phyloP scores from a whole-genome alignment of 2,113 vertebrate genomes.

The Centropristis striata region DNA sequence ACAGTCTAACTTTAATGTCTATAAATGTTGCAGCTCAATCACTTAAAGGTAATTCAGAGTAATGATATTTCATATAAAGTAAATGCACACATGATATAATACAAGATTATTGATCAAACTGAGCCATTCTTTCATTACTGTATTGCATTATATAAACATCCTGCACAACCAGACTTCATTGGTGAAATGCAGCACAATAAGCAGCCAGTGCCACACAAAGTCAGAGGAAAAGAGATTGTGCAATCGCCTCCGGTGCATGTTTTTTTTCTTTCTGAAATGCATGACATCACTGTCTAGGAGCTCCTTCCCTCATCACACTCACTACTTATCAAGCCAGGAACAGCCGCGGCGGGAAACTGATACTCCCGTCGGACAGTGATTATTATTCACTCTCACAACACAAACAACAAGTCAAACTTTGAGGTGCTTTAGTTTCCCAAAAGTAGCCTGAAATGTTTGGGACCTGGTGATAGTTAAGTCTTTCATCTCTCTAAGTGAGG shows the following conservation, averaged over 20 bases:
- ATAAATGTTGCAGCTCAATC: background rate
- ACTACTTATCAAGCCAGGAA: slow-evolving; percentile 54
- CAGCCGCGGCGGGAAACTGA: slow-evolving; percentile 47
- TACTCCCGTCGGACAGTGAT: slow-evolving; percentile 17
- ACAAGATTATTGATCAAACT: background rate
- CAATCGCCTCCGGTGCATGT: slow-evolving; percentile 43
- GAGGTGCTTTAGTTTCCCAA: background rate
- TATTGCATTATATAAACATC: background rate
- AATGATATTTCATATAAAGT: background rate
- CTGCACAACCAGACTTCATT: background rate
- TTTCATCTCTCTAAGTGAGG: slow-evolving; percentile 49
- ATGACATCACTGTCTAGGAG: slow-evolving; percentile 78
- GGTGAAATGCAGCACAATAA: background rate
- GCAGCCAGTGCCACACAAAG: slow-evolving; percentile 4
- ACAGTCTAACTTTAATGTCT: background rate
- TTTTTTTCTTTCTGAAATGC: slow-evolving; percentile 42
- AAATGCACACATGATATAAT: background rate
- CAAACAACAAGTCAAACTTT: slow-evolving; percentile 33
- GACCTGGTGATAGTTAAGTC: slow-evolving; percentile 38
- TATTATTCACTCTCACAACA: slow-evolving; percentile 52
- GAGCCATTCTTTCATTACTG: background rate
- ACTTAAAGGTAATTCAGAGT: background rate
- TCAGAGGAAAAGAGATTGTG: slow-evolving; percentile 27
- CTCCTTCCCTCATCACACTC: slow-evolving; percentile 48
- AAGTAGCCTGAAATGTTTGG: slow-evolving; percentile 37